phyloP scores from a whole-genome alignment of 2,888 invertebrate species.

The Lymantria dispar region DNA sequence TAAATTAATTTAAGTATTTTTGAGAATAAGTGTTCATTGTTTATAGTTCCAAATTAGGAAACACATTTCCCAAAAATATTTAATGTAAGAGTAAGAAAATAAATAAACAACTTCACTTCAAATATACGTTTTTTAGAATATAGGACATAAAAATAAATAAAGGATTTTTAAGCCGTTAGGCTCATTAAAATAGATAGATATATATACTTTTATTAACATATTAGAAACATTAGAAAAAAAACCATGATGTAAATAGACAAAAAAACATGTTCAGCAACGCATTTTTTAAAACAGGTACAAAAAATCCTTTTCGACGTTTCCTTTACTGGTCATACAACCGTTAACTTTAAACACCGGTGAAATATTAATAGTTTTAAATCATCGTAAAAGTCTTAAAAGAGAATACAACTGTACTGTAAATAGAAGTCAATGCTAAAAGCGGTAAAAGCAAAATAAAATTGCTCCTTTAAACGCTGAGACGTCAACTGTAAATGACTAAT shows the following conservation, averaged over 20 bases:
- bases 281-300: background rate
- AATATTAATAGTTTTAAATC: slow-evolving; percentile 28
- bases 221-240: no score
- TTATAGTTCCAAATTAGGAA: background rate
- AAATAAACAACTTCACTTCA: no score
- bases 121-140: no score
- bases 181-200: no score
- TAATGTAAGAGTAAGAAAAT: no score
- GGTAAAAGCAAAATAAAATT: slow-evolving; percentile 10
- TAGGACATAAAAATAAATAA: no score
- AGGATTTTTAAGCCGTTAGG: no score
- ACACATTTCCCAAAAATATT: no score
- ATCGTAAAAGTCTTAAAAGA: slow-evolving; percentile 21
- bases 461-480: slow-evolving; percentile 16
- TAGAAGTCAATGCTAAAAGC: slow-evolving; percentile 9
- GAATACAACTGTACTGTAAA: slow-evolving; percentile 13
- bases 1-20: background rate
- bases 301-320: background rate
- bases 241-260: background rate
- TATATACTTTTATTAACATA: no score
- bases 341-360: slow-evolving; percentile 11
- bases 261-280: background rate
- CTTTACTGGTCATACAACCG: background rate
- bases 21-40: background rate
- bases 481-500: slow-evolving; percentile 24